Base-by-base conservation (phyloP, 2,888 invertebrate genomes). In the Drosophila mettleri region DNA sequence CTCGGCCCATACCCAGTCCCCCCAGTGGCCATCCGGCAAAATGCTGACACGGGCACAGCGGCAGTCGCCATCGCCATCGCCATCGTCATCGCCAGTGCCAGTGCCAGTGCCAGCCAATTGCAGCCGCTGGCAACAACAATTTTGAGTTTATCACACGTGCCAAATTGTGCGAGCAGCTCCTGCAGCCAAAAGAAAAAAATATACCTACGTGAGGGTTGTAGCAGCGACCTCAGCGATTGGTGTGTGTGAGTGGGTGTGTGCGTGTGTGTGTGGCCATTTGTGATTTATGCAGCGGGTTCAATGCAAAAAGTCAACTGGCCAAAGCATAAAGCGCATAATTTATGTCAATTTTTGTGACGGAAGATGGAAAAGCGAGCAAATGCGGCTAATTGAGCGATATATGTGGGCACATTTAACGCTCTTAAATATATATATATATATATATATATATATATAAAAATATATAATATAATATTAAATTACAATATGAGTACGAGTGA, bases 71-170 rank as follows among this genome's bases (percentile, higher is more conserved):
- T 31, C 27, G 31, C 48, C 20, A n/a, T n/a, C n/a, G n/a, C n/a
- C n/a, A n/a, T n/a, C n/a, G n/a, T n/a, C 31, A 22, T 14, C 45
- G 27, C 27, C 33, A 12, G 8, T 33, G 2, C 8, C 33, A 8
- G 33, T n/a, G n/a, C n/a, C n/a, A n/a, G n/a, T n/a, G 46, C 12
- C 45, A 24, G 78, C 64, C 77, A 73, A 83, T 67, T 69, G 78
- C 80, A 81, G 65, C 52, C 43, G 53, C 69, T 82, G 76, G 67
- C 77, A 69, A 71, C 78, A 80, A 80, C 86, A 83, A 88, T 78
- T 84, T 88, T 72, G 82, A 84, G 88, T 88, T 84, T 84, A 84
- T 84, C 83, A 88, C 83, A 84, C 83, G 83, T 84, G 83, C 83
- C 88, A 84, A 83, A 88, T 83, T 88, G 86, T 81, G 88, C 65